Conservation (phyloP, 1,140 invertebrate genomes). For the Laodelphax striatellus region DNA sequence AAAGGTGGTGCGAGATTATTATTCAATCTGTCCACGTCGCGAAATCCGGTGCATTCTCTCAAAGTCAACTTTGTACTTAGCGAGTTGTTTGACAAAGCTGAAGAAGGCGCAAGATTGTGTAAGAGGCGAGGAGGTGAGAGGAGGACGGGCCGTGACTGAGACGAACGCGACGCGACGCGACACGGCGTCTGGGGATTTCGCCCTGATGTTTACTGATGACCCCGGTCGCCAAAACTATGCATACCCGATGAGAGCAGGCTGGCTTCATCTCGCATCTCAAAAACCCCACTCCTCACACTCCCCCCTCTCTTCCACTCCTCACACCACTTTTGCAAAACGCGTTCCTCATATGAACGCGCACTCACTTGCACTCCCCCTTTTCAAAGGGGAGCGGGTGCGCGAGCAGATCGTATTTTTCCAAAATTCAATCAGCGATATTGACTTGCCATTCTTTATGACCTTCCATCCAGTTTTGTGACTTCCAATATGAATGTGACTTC, state of each 20-base stretch:
- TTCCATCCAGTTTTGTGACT: too few relatives aligned
- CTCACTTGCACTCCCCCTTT: too few relatives aligned
- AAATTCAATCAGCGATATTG: too few relatives aligned
- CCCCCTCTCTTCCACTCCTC: neutral
- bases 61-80: slow-evolving; percentile 2
- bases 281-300: neutral
- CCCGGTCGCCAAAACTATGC: neutral
- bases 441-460: too few relatives aligned
- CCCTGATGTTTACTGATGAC: slow-evolving; percentile 1
- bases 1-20: neutral
- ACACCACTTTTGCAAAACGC: too few relatives aligned
- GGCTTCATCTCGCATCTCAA: neutral
- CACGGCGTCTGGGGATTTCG: neutral
- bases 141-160: too few relatives aligned
- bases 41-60: neutral
- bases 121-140: neutral
- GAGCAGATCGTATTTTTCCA: too few relatives aligned
- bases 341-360: too few relatives aligned
- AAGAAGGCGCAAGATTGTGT: neutral
- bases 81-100: neutral
- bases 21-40: slow-evolving; percentile 1
- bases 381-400: too few relatives aligned
- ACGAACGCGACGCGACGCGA: too few relatives aligned
- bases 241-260: neutral
- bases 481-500: too few relatives aligned